phyloP scores from a whole-genome alignment of 2,888 invertebrate species.

The Agrotis segetum region DNA sequence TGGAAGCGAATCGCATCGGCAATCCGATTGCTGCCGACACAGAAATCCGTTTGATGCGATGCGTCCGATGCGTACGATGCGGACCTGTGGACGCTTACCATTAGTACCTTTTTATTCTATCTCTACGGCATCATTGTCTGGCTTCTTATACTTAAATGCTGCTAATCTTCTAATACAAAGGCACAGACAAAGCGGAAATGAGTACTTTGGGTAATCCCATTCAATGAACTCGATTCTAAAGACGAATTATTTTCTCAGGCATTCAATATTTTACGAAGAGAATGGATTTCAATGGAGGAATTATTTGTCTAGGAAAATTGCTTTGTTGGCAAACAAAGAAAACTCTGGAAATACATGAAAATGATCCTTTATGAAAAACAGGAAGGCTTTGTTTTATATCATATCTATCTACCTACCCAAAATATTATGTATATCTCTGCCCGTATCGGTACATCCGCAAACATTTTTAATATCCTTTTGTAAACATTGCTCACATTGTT shows the following conservation, averaged over 20 bases:
- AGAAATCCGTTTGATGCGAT: no score
- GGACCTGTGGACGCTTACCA: no score
- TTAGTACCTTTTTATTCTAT: not conserved
- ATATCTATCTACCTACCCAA: no score
- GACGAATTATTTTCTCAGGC: conserved; percentile 23
- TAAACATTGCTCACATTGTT: conserved; percentile 50
- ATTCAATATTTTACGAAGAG: conserved; percentile 18
- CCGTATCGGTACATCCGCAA: conserved; percentile 20
- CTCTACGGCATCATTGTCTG: conserved; percentile 25
- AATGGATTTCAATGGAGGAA: not conserved
- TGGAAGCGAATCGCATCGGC: no score
- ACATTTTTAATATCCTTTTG: conserved; percentile 37
- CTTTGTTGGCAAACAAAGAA: not conserved
- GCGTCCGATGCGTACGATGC: no score
- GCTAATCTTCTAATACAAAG: conserved; percentile 26
- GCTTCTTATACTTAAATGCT: conserved; percentile 26
- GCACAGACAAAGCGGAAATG: conserved; percentile 14
- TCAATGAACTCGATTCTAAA: conserved; percentile 38
- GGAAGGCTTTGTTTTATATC: no score
- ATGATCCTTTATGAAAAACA: not conserved
- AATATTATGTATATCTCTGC: not conserved
- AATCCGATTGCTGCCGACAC: no score
- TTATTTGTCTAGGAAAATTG: conserved; percentile 9
- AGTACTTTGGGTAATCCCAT: conserved; percentile 32
- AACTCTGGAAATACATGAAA: not conserved